phyloP scores from a whole-genome alignment of 2,113 vertebrate species.

The Tetrao urogallus region DNA sequence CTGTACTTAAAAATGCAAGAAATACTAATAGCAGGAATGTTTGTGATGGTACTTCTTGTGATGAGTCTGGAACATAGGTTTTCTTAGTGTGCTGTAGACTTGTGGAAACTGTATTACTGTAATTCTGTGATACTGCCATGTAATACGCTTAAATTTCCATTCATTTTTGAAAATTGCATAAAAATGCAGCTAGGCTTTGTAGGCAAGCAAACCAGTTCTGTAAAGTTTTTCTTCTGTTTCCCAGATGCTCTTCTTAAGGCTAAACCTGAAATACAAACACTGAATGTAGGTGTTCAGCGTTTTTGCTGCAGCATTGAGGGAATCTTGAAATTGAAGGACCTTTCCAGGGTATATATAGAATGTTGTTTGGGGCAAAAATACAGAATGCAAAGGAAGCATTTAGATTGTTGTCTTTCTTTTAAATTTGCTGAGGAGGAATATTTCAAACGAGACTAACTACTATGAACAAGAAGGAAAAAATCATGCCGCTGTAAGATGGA shows the following conservation, averaged over 20 bases:
- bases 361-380: background rate
- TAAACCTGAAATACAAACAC: background rate
- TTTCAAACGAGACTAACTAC: background rate
- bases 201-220: background rate
- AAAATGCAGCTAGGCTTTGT: background rate
- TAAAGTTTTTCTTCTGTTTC: background rate
- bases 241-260: background rate
- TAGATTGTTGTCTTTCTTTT: slow-evolving; percentile 1
- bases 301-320: background rate
- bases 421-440: background rate
- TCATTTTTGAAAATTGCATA: background rate
- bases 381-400: background rate
- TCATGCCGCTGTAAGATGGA: background rate
- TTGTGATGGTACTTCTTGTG: background rate
- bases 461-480: background rate
- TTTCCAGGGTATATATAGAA: background rate
- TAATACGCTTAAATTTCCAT: background rate
- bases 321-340: background rate
- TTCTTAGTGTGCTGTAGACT: background rate
- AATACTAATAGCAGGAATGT: background rate
- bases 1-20: background rate
- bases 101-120: background rate
- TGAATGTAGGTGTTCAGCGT: background rate
- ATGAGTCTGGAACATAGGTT: background rate
- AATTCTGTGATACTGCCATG: background rate